Base-by-base conservation (phyloP, 2,113 vertebrate genomes). In the Phylloscopus trochiloides region DNA sequence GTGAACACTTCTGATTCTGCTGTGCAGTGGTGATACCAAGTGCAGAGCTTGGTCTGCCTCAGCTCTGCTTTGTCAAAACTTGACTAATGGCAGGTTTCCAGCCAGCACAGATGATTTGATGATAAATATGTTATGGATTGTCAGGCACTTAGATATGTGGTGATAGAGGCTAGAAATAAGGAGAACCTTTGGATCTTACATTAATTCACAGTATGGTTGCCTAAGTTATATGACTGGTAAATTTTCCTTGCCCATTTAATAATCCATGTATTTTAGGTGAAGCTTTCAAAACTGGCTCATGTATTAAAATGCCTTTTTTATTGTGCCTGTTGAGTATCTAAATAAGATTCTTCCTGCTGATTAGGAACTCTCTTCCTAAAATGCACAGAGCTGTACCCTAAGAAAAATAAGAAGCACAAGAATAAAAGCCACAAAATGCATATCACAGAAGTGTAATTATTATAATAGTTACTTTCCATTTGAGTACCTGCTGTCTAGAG, bases 221-320 rank as follows among this genome's bases (percentile, higher is more conserved):
- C 1, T 62, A 82, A 83, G 50, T 94, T 90, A n/a, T 57, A 82
- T 71, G 62, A 52, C 78, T 55, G 12, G 54, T 70, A 55, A 40
- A 70, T 82, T 96, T 88, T 96, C 58, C 40, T 90, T 79, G 18
- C 71, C 14, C 9, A 36, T 92, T 79, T 88, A 76, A 90, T 76
- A 72, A 67, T 21, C 6, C 58, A 48, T 66, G 50, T 76, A 66
- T 82, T 94, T 93, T 73, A 86, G 38, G 38, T 76, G 34, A 95
- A 59, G 34, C 42, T 96, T 93, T 86, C 62, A 76, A 91, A 96
- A 67, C 62, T 48, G 71, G 29, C 29, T 70, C 18, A 5, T 70
- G 32, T 76, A 88, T 92, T 88, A 66, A 76, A 80, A 71, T 55
- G 28, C 8, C 26, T 66, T 86, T 90, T 62, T 3, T 2, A 34